phyloP scores from a whole-genome alignment of 2,888 invertebrate species.

The Agrilus cyanescens region DNA sequence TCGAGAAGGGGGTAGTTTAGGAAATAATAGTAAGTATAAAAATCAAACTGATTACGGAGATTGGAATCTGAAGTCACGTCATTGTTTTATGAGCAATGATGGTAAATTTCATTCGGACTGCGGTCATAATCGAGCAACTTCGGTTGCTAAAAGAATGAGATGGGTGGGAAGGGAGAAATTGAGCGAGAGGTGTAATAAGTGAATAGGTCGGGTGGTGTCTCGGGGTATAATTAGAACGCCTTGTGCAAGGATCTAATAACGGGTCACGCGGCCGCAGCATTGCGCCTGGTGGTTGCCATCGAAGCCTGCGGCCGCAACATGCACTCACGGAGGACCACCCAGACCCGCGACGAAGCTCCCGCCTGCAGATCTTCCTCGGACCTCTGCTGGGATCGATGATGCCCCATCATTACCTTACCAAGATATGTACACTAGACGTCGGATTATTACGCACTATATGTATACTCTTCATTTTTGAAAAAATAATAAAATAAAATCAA shows the following conservation, averaged over 20 bases:
- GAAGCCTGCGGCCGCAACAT: constrained; percentile 33
- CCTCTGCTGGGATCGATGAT: constrained; percentile 7
- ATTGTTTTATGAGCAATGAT: no score
- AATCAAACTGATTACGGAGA: no score
- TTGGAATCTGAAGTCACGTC: no score
- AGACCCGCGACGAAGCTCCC: constrained; percentile 25
- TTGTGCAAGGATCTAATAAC: constrained; percentile 40
- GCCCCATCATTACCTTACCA: constrained; percentile 5
- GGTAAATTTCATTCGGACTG: no score
- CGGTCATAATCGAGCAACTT: no score
- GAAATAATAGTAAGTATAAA: no score
- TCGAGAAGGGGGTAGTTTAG: no score
- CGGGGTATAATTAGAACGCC: constrained; percentile 38
- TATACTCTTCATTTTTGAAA: no score
- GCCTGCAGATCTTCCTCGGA: constrained; percentile 21
- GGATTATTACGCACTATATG: no score
- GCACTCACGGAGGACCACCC: constrained; percentile 34
- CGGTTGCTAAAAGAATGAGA: background rate
- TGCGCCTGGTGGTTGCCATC: constrained; percentile 27
- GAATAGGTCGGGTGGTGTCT: constrained; percentile 34
- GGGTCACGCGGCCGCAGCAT: constrained; percentile 34
- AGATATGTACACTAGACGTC: no score
- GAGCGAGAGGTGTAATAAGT: constrained; percentile 29
- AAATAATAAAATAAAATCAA: no score
- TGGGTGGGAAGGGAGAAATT: background rate